Base-by-base conservation (phyloP, 1,140 invertebrate genomes). In the Euura lappo region DNA sequence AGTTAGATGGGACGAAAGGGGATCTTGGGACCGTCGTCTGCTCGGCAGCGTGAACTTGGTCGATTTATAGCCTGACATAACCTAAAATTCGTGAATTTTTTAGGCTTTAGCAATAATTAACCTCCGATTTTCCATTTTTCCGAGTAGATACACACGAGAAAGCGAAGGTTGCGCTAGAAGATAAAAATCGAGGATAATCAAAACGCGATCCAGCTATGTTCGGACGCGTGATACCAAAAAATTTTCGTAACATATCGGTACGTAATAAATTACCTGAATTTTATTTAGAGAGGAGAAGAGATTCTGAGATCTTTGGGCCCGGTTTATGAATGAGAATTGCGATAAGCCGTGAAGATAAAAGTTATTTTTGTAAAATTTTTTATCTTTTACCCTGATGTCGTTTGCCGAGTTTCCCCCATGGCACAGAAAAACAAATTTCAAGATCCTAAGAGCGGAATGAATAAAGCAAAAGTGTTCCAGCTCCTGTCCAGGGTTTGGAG, bases 401-500 rank as follows among this genome's bases (percentile, higher is more conserved):
- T 60, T 60, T 44, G 10, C 28, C 72, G 6, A 68, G n/a, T 28
- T 67, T 5, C 45, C 13, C 51, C 4, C 10, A 44, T 46, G 46
- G 4, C 13, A 7, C 5, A 70, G 47, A 45, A 6, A 11, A 28
- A 4, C 28, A 28, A 28, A 28, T 28, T 28, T 28, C 28, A 28
- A 28, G 28, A 28, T 28, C 28, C 28, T 51, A 42, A 44, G 45
- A 70, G 65, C 77, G 81, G 77, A 71, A 80, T 81, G 79, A 80
- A 83, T 84, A 81, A 84, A 82, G 76, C 74, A 77, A 86, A 84
- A 80, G 74, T 87, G 67, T 87, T 88, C 11, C 85, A 88, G 87
- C 72, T 88, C 28, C 70, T 88, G 7, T 86, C 87, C 4, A 74
- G 79, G 68, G 81, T 87, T 68, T 88, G 87, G 87, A 85, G 79